phyloP scores from a whole-genome alignment of 2,113 vertebrate species.

The Bos javanicus region DNA sequence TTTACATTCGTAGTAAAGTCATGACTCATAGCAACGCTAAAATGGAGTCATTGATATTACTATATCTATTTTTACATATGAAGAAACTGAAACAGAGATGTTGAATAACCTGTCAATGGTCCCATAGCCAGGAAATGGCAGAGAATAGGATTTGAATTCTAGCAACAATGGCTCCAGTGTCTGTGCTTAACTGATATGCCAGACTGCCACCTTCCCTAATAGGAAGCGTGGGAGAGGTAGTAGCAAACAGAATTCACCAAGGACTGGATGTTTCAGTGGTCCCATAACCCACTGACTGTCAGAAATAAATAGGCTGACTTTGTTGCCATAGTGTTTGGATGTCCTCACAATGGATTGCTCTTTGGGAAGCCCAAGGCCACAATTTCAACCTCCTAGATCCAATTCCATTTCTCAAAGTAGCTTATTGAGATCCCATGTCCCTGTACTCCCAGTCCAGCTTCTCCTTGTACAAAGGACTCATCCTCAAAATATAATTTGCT shows the following conservation, averaged over 20 bases:
- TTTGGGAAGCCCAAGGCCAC: not conserved
- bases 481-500: not conserved
- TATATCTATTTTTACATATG: not conserved
- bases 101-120: not conserved
- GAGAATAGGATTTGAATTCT: not conserved
- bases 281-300: not conserved
- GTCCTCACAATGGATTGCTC: not conserved
- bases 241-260: not conserved
- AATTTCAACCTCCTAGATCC: not conserved
- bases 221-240: not conserved
- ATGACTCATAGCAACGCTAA: not conserved
- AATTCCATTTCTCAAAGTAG: not conserved
- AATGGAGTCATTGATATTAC: not conserved
- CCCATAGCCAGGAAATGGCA: not conserved
- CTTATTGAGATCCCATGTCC: not conserved
- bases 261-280: not conserved
- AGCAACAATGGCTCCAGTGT: not conserved
- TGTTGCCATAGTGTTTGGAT: not conserved
- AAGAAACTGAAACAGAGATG: not conserved
- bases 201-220: not conserved
- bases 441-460: not conserved
- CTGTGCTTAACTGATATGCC: not conserved
- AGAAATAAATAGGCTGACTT: constrained; percentile 7
- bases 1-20: not conserved
- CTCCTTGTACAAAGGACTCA: not conserved